Evolutionary conservation across 1,140 invertebrate species (phyloP), one percentile per base, ranked within the genome.

Genomic region (Oncopodura yosiiana): DNA sequence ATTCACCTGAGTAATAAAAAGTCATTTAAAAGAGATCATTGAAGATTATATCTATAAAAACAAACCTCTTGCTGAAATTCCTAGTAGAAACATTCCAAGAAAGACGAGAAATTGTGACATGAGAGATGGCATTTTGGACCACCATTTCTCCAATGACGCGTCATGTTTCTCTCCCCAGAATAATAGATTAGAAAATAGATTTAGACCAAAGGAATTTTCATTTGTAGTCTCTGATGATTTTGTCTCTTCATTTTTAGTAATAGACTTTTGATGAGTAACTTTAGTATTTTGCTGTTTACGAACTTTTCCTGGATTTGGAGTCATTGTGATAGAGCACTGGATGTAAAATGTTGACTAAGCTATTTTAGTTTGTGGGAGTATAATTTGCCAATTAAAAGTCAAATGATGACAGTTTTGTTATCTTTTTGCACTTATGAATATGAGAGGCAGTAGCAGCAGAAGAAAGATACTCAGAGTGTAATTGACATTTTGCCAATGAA

Each of bases 1-100:
- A 81, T 70, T 81, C 78, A 60, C 78, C 79, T 81, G 66, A 54
- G n/a, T n/a, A n/a, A n/a, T 70, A 69, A 69, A 70, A 38, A 61
- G 32, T 50, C 19, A 24, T 50, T 51, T 29, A 32, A 44, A 23
- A 29, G 1, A 52, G 9, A 45, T 16, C 34, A 8, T 43, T 32
- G 18, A 34, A 41, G 23, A 12, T 41, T 21, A 12, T 29, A 0
- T 32, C 9, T 32, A 49, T 54, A 38, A 37, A 41, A 58, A 48
- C 66, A 66, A 65, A 79, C 78, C 78, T 74, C 76, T 70, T 38
- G 78, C 68, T 3, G 74, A 77, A 18, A 76, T 69, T 27, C 77
- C 78, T 23, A 79, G 69, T 30, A 76, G 71, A 63, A 80, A 79
- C 14, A 79, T 69, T 3, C 75, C 76, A 2, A 76, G 61, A 9